Evolutionary conservation across 2,797 vertebrate species (phyloP).

Genomic region (Pangasius mekongensis): DNA sequence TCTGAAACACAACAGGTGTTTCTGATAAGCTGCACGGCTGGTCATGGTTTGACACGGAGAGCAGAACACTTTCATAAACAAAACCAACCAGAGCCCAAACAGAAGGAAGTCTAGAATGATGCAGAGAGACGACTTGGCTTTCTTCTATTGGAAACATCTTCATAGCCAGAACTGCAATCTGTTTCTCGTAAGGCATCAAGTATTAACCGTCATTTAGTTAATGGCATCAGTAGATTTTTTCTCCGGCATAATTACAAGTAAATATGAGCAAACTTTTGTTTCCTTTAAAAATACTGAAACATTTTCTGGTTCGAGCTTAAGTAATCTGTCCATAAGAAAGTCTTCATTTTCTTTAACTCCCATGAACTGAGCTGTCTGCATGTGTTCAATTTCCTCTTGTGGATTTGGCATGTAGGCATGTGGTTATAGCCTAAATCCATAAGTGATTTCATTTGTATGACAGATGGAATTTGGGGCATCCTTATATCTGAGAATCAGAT

Average conservation of each 20-base stretch:
- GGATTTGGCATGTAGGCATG: constrained; percentile 40
- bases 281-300: not conserved
- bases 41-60: constrained; percentile 51
- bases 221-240: constrained; percentile 68
- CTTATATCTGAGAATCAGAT: constrained; percentile 17
- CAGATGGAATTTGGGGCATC: constrained; percentile 17
- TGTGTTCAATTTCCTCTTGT: constrained; percentile 42
- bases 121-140: constrained; percentile 47
- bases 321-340: not conserved
- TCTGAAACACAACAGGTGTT: constrained; percentile 60
- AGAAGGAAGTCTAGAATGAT: constrained; percentile 51
- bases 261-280: not conserved
- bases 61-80: constrained; percentile 60
- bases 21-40: constrained; percentile 53
- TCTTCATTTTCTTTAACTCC: constrained; percentile 9
- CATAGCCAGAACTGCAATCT: constrained; percentile 64
- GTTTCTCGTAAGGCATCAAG: constrained; percentile 67
- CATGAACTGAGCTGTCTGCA: constrained; percentile 17
- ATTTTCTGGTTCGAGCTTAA: constrained; percentile 6
- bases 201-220: constrained; percentile 70
- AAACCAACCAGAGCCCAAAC: constrained; percentile 56
- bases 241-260: constrained; percentile 46
- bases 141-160: constrained; percentile 59
- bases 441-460: constrained; percentile 42
- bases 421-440: constrained; percentile 36